phyloP scores from a whole-genome alignment of 1,140 invertebrate genomes.

The Diabrotica virgifera region DNA sequence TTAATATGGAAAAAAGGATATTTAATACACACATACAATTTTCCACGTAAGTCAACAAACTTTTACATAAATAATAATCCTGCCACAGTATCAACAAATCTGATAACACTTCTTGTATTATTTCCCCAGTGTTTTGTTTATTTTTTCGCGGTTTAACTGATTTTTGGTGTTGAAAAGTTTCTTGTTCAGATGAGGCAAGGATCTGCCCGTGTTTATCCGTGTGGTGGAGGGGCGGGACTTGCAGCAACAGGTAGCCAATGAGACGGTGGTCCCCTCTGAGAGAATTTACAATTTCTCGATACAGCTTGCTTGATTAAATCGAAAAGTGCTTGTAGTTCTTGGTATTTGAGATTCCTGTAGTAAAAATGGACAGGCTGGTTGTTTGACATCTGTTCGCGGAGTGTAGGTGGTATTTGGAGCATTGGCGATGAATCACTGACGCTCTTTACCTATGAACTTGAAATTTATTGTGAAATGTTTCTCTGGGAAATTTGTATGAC shows the following conservation, averaged over 20 bases:
- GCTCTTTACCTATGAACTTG: constrained; percentile 13
- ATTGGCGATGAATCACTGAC: constrained; percentile 8
- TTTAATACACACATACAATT: constrained; percentile 23
- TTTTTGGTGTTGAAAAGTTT: too few species aligned
- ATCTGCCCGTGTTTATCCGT: constrained; percentile 12
- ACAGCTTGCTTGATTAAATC: constrained; percentile 19
- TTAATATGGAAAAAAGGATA: constrained; percentile 24
- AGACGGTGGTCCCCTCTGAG: constrained; percentile 22
- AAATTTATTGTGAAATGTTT: constrained; percentile 10
- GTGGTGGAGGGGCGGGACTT: constrained; percentile 30
- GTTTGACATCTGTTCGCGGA: neutral
- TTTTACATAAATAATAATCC: neutral
- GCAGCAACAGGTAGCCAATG: constrained; percentile 41
- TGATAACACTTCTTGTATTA: too few species aligned
- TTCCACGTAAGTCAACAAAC: constrained; percentile 31
- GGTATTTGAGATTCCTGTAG: constrained; percentile 18
- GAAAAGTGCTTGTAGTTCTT: constrained; percentile 20
- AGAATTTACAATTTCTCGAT: constrained; percentile 25
- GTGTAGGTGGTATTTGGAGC: constrained; percentile 6
- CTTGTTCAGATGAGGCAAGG: too few species aligned
- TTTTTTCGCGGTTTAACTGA: too few species aligned
- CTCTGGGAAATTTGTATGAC: constrained; percentile 10
- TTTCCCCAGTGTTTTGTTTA: too few species aligned
- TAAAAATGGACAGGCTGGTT: neutral
- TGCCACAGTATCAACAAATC: too few species aligned